Evolutionary conservation across 2,888 invertebrate species (phyloP), one percentile per base, ranked within the genome.

Genomic region (Resseliella maxima): DNA sequence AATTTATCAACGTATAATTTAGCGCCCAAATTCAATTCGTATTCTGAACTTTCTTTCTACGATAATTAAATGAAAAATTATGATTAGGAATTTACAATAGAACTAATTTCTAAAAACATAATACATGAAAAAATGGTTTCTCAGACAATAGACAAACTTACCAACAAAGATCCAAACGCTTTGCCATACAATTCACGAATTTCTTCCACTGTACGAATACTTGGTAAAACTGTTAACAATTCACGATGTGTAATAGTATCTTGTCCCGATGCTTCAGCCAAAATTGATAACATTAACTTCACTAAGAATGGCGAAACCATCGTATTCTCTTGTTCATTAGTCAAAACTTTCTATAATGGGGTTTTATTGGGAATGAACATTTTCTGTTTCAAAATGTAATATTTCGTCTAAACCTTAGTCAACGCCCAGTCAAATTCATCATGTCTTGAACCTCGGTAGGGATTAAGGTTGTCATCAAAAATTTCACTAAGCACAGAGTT

Each of bases 291-390:
- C 0, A 95, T 93, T 88, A 96, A 89, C 90, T 96, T 96, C 83
- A 96, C 90, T 1, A 96, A 95, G 87, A 96, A 92, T 0, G 96
- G 96, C 0, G 96, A 96, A 85, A 96, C 89, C 35, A 96, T 91
- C 86, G 95, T 92, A 90, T 96, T 96, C 21, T 92, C 93, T 35
- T 59, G 24, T 6, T 64, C 86, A 27, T 38, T 27, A 0, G 18
- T 12, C 24, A 86, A 64, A 24, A 64, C 64, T 38, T 86, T 85
- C 41, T 86, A 15, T 0, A 81, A 45, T 10, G 21, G 15, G 36
- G 21, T 27, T 83, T 18, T n/a, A 86, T 54, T 15, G n/a, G n/a
- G n/a, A n/a, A 50, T 36, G 2, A 46, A 31, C 27, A 45, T 50
- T n/a, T 18, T 85, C 24, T 15, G 45, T 15, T 1, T n/a, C 41